Conservation (phyloP, 1,140 invertebrate species). For the Achroia grisella region DNA sequence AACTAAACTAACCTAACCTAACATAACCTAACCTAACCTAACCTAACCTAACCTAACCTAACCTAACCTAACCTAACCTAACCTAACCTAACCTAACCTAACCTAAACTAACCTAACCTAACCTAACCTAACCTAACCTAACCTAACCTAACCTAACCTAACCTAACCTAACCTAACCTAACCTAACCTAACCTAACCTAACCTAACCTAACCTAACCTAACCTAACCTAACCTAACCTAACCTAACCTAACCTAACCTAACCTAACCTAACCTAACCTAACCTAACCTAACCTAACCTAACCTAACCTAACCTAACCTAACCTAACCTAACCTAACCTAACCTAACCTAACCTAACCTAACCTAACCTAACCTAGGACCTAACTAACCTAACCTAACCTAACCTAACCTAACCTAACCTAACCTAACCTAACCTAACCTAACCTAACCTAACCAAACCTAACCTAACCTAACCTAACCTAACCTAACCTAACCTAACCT, state of each 20-base stretch:
- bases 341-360: conserved; percentile 27
- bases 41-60: conserved; percentile 22
- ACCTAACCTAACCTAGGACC: conserved; percentile 30
- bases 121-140: conserved; percentile 37
- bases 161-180: conserved; percentile 31
- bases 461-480: conserved; percentile 27
- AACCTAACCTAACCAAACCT: conserved; percentile 23
- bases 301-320: conserved; percentile 25
- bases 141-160: conserved; percentile 37
- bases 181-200: conserved; percentile 11
- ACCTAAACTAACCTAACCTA: conserved; percentile 37
- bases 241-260: conserved; percentile 28
- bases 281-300: conserved; percentile 26
- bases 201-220: conserved; percentile 16
- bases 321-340: conserved; percentile 29
- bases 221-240: conserved; percentile 23
- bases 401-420: conserved; percentile 27
- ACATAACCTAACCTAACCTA: conserved; percentile 9
- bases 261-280: conserved; percentile 28
- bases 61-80: conserved; percentile 14
- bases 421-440: conserved; percentile 22
- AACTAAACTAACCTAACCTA: conserved; percentile 8
- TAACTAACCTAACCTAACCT: conserved; percentile 26
- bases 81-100: conserved; percentile 34
- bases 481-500: conserved; percentile 21